Base-by-base conservation (phyloP, 2,113 vertebrate species). In the Pycnonotus jocosus region DNA sequence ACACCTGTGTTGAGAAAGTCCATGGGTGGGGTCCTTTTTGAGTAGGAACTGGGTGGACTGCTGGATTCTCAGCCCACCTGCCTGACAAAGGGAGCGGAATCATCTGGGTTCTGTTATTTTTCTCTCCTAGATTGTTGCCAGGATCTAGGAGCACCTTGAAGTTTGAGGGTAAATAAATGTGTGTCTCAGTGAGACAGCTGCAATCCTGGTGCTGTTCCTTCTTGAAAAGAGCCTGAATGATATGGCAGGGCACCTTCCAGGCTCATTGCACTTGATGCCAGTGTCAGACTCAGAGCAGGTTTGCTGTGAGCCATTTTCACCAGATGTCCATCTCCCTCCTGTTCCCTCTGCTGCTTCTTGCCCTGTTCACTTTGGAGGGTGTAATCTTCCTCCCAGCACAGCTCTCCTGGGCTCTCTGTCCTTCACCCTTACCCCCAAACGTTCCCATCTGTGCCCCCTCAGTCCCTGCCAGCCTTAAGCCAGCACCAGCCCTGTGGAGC, bases 391-490 rank as follows among this genome's bases (percentile, higher is more conserved):
- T 71, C 23, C 15, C 10, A 60, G n/a, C 2, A 22, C 6, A 66
- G 35, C 54, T 91, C 19, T 87, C 38, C 57, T 44, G 87, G 31
- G 25, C 23, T 71, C 33, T 76, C 17, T 64, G 38, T n/a, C 54
- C 51, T 62, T 68, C 58, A 50, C 19, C 19, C 31, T 79, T 15
- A 27, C 3, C 12, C 30, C 8, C 0, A 2, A 19, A 51, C 0
- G 0, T 48, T 80, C 13, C 47, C n/a, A 19, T 44, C 28, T 20
- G 19, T 62, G 37, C 21, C 62, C 4, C 0, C 2, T 65, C 54
- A 45, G 42, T 71, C 25, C 4, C 44, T 50, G 15, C 37, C 33
- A 53, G 33, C 42, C 58, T 38, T 15, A 35, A 17, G 62, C 51
- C 69, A 57, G 24, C 0, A 0, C 50, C 80, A 79, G 83, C 40